Percentiles rank a stretch among this genome's conserved stretches.
phyloP scores from a whole-genome alignment of 2,888 invertebrate species.

The Parelbella ahira region DNA sequence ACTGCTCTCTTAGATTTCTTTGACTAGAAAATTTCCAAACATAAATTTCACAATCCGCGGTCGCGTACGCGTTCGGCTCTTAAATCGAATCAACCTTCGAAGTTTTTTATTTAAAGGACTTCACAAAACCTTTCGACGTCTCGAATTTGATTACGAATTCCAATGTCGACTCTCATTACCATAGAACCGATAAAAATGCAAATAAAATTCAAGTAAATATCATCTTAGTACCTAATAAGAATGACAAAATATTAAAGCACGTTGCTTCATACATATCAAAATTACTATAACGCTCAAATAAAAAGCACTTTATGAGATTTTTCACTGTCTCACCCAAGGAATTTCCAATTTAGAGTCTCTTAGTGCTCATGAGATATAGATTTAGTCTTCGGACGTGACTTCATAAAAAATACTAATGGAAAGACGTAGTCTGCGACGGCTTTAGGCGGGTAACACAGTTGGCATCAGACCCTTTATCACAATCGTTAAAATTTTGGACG shows the following conservation, averaged over 20 bases:
- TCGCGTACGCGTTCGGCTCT: too few species aligned
- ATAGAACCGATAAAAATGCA: slow-evolving; percentile 5
- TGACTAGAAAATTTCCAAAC: too few species aligned
- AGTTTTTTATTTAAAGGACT: background rate
- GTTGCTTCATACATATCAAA: slow-evolving; percentile 14
- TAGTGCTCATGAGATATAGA: slow-evolving; percentile 9
- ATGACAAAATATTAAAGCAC: slow-evolving; percentile 7
- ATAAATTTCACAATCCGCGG: too few species aligned
- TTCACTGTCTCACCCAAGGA: slow-evolving; percentile 12
- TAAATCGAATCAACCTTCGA: too few species aligned
- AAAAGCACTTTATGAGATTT: slow-evolving; percentile 17
- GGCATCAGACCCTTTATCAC: too few species aligned
- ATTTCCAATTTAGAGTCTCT: slow-evolving; percentile 15
- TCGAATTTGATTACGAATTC: slow-evolving; percentile 11
- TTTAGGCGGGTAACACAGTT: too few species aligned
- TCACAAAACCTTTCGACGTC: background rate
- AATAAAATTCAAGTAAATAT: slow-evolving; percentile 16
- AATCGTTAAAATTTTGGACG: too few species aligned
- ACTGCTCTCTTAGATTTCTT: too few species aligned
- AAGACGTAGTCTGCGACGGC: too few species aligned
- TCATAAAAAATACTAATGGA: slow-evolving; percentile 26
- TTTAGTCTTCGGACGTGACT: slow-evolving; percentile 14
- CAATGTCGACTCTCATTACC: slow-evolving; percentile 3
- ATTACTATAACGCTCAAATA: slow-evolving; percentile 22
- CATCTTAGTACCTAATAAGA: slow-evolving; percentile 7